phyloP scores from a whole-genome alignment of 2,113 vertebrate genomes.

The Microtus richardsoni region DNA sequence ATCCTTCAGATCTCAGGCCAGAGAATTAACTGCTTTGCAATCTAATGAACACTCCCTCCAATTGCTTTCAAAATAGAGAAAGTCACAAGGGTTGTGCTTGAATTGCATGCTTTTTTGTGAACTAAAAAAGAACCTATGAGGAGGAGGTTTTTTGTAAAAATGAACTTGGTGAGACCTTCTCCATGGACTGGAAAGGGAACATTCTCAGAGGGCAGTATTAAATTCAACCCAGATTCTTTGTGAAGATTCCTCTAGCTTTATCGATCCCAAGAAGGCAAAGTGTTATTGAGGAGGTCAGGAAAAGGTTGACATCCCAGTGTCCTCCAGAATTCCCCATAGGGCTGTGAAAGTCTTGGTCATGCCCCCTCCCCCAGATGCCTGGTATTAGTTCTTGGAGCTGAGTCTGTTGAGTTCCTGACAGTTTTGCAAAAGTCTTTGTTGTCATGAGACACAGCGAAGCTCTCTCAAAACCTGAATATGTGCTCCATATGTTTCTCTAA shows the following conservation, averaged over 20 bases:
- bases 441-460: neutral
- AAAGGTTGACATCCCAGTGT: constrained; percentile 54
- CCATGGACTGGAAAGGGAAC: neutral
- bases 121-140: constrained; percentile 10
- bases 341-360: neutral
- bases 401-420: neutral
- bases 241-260: constrained; percentile 55
- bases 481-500: neutral
- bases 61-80: neutral
- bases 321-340: constrained; percentile 50
- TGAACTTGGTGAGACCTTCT: constrained; percentile 56
- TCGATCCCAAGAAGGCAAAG: constrained; percentile 51
- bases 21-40: constrained; percentile 44
- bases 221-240: constrained; percentile 24
- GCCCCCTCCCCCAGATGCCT: neutral
- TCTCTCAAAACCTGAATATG: neutral
- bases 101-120: constrained; percentile 27
- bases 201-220: constrained; percentile 37
- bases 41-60: constrained; percentile 42
- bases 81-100: neutral
- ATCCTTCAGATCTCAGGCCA: constrained; percentile 29
- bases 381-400: constrained; percentile 1
- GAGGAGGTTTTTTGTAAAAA: constrained; percentile 37
- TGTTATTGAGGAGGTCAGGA: constrained; percentile 64
- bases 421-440: constrained; percentile 17